Conservation (phyloP, 2,113 vertebrate species). For the Stegostoma tigrinum region DNA sequence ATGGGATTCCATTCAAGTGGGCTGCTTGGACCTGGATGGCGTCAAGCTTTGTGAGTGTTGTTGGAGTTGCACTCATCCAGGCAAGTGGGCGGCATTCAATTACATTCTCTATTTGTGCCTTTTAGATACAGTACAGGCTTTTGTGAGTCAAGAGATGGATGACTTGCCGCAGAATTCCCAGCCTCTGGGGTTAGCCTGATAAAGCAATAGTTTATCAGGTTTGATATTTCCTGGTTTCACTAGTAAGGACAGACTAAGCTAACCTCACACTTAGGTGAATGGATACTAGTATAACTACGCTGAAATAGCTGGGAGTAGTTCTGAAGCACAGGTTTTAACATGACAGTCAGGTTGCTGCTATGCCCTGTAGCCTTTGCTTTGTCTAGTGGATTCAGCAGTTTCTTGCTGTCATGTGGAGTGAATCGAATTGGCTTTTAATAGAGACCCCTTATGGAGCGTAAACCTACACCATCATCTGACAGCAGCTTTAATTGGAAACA, state of each 20-base stretch:
- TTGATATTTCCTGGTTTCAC: background rate
- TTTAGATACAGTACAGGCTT: background rate
- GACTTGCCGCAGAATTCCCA: background rate
- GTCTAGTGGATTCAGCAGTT: background rate
- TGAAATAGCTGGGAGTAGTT: background rate
- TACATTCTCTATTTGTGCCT: background rate
- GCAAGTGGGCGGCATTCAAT: background rate
- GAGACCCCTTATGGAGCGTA: conserved; percentile 36
- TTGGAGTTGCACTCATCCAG: background rate
- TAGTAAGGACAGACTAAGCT: background rate
- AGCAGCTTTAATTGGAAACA: conserved; percentile 1
- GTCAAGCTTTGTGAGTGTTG: background rate
- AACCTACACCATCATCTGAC: conserved; percentile 45
- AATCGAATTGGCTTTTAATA: conserved; percentile 35
- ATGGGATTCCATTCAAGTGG: background rate
- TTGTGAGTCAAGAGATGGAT: background rate
- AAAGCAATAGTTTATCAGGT: background rate
- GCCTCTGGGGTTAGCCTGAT: background rate
- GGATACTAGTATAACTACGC: background rate
- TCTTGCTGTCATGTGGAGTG: background rate
- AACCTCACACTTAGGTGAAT: background rate
- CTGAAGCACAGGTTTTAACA: background rate
- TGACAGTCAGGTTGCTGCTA: background rate
- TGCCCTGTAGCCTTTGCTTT: background rate
- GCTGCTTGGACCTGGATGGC: background rate